These are phyloP conservation scores for Microchrysa polita DNA, from an alignment of 2,888 invertebrate species.

Conservation along the genomic window DNA sequence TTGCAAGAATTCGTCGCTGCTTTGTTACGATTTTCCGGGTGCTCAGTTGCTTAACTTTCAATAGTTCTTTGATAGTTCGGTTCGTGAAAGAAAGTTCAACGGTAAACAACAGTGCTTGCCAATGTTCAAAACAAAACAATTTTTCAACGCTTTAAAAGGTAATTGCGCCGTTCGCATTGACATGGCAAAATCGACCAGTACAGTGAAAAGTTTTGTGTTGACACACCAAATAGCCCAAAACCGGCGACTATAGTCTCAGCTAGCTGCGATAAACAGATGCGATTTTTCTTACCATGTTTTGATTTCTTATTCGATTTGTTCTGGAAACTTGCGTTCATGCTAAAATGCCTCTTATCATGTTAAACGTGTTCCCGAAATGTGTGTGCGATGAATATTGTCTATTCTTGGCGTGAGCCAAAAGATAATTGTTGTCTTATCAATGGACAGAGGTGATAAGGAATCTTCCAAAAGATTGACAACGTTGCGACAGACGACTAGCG, in stretches of 20 bases:
- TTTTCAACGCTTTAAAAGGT: conserved; percentile 33
- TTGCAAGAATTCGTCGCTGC: conserved; percentile 18
- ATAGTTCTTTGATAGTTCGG: background rate
- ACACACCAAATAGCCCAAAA: background rate
- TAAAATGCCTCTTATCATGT: too few relatives aligned
- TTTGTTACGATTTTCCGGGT: background rate
- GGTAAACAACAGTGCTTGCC: background rate
- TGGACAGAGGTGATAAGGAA: too few relatives aligned
- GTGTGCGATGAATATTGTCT: too few relatives aligned
- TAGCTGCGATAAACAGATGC: conserved; percentile 34
- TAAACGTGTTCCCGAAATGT: too few relatives aligned
- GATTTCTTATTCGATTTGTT: too few relatives aligned
- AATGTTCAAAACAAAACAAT: conserved; percentile 30
- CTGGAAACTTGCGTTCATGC: too few relatives aligned
- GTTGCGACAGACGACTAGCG: too few relatives aligned
- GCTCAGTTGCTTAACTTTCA: background rate
- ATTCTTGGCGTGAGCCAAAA: too few relatives aligned
- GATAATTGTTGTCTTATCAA: too few relatives aligned
- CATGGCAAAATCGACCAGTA: too few relatives aligned
- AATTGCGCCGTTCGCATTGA: background rate
- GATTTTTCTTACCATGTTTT: background rate
- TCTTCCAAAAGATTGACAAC: too few relatives aligned
- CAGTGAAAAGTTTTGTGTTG: background rate
- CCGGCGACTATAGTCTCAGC: conserved; percentile 26
- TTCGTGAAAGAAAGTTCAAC: too few relatives aligned